Conservation (phyloP, 2,888 invertebrate species). For the Andrena praecox region DNA sequence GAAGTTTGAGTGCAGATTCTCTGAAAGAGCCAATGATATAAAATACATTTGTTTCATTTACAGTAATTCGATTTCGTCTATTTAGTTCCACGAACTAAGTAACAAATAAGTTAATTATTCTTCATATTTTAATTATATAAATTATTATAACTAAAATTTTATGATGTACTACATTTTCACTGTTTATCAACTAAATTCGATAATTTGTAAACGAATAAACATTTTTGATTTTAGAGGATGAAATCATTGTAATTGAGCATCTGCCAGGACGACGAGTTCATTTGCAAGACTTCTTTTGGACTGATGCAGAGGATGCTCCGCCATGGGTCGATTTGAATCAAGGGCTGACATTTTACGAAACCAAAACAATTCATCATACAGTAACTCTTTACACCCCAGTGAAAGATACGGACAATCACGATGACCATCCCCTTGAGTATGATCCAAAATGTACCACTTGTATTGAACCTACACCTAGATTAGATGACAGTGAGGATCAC, state of each 20-base stretch:
- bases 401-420: constrained; percentile 53
- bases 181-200: background rate
- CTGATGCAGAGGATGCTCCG: constrained; percentile 93
- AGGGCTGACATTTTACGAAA: constrained; percentile 80
- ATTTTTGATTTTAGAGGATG: constrained; percentile 78
- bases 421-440: constrained; percentile 47
- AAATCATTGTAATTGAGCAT: constrained; percentile 82
- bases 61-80: too few species aligned
- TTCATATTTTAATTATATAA: too few species aligned
- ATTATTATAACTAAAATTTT: too few species aligned
- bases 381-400: constrained; percentile 79
- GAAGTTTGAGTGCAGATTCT: too few species aligned
- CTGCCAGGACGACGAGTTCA: constrained; percentile 84
- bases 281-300: constrained; percentile 96
- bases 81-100: too few species aligned
- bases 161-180: too few species aligned
- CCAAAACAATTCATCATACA: constrained; percentile 80
- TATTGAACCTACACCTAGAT: constrained; percentile 80
- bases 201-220: background rate
- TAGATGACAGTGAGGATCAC: constrained; percentile 76
- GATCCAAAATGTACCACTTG: constrained; percentile 78
- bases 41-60: too few species aligned
- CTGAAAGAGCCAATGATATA: too few species aligned
- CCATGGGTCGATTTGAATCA: constrained; percentile 87
- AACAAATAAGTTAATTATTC: too few species aligned